Base-by-base conservation (phyloP, 2,888 invertebrate genomes). In the Syrphus vitripennis region DNA sequence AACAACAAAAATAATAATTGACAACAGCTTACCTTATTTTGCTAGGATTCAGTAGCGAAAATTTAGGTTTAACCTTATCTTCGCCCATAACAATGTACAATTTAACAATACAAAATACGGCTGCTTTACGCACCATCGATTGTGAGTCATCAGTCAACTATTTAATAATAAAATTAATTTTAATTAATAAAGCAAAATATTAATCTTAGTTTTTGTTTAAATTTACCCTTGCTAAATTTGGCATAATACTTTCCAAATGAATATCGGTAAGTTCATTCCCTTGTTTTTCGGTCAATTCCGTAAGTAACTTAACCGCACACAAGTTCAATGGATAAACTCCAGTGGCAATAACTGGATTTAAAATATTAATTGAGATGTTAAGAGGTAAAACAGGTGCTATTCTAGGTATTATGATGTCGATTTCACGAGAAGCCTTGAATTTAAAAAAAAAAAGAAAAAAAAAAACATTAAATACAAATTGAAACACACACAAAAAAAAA, bases 91-190 rank as follows among this genome's bases (percentile, higher is more conserved):
- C 96, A 90, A 96, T 95, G 90, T 99, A 97, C 89, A 99, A 95
- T 59, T 98, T 97, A 4, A 99, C 99, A 95, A 99, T 97, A 91
- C 98, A 98, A 93, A 99, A 98, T 19, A 99, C 98, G 12, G 98
- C 97, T 89, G 98, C 98, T 92, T 99, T 99, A 63, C 99, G 95
- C 29, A 99, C 98, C 88, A 97, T 96, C 72, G 98, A 98, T 92
- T 98, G 97, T 74, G 94, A 94, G 92, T 98, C 97, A 91, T 99
- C 98, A 74, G 98, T 98, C 87, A 98, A 95, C 96, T 98, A 93
- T 19, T n/a, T 91, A n/a, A 24, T 24, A 67, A 29, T 2, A 91
- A 89, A 76, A 88, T n/a, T n/a, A n/a, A n/a, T n/a, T n/a, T n/a
- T n/a, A n/a, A n/a, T n/a, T n/a, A 31, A 14, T 2, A 65, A 24